Evolutionary conservation across 2,888 invertebrate genomes (phyloP), one percentile per base, ranked within the genome.

Genomic region (Spisula solida): DNA sequence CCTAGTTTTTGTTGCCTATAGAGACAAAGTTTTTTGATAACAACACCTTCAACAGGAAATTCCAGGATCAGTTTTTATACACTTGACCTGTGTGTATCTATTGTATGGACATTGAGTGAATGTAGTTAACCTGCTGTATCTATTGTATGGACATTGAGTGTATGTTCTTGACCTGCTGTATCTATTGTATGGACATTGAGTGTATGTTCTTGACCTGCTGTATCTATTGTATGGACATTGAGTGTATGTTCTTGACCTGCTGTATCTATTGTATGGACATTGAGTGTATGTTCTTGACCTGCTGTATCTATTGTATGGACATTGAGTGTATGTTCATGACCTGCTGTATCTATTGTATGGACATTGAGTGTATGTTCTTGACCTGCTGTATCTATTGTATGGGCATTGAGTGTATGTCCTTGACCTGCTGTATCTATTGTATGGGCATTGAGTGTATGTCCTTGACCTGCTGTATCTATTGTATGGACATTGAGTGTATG

Each of bases 1-100:
- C 29, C 18, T 34, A 31, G 29, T 75, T 75, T 75, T 75, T 75
- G 75, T 34, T 31, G 14, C 75, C 34, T 12, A 75, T 75, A 34
- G 75, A 16, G 75, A 75, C 75, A 6, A 31, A 5, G 18, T 31
- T 31, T 75, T 34, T 25, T 34, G 34, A 29, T 18, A 16, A 25
- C 29, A 29, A 75, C 75, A 75, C 75, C 75, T 75, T 75, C 25
- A 34, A 75, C 29, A 29, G 75, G 75, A 75, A 75, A 75, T 75
- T 75, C 75, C 75, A 75, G 75, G 31, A 75, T 70, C 16, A 31
- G 14, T 75, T 75, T 75, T 75, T 75, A 25, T 31, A 75, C 75
- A 75, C 31, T 75, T 10, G 0, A 6, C n/a, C 25, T 66, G 25
- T 56, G 55, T 55, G n/a, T 56, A 56, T n/a, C 56, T 56, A 56